phyloP scores from a whole-genome alignment of 2,888 invertebrate genomes.

The Acanthosoma haemorrhoidale region DNA sequence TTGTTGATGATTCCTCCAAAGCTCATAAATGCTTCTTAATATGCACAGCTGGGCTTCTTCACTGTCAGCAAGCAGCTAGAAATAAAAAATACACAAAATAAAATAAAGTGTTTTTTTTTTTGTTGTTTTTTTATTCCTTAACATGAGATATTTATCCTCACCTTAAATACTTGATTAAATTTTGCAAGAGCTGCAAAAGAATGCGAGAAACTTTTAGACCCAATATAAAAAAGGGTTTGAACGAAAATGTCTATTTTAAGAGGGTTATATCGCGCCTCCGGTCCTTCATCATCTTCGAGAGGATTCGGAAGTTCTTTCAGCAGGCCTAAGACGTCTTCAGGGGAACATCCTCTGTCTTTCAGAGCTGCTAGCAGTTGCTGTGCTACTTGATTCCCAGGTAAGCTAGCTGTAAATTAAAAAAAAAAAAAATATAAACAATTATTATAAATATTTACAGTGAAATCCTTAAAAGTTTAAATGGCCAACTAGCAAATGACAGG shows the following conservation, averaged over 20 bases:
- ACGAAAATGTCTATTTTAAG: conserved; percentile 95
- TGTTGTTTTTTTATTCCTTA: neutral
- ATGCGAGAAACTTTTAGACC: conserved; percentile 95
- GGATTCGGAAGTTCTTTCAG: conserved; percentile 82
- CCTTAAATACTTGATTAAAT: conserved; percentile 87
- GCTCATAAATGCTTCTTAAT: conserved; percentile 82
- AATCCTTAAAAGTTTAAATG: too few relatives aligned
- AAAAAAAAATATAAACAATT: neutral
- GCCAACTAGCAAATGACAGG: too few relatives aligned
- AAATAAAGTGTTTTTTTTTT: neutral
- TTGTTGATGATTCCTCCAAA: conserved; percentile 95
- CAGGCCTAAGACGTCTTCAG: conserved; percentile 82
- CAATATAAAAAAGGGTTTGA: conserved; percentile 87
- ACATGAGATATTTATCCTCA: conserved; percentile 44
- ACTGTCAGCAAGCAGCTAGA: conserved; percentile 78
- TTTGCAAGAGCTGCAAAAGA: conserved; percentile 98
- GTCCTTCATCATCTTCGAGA: conserved; percentile 52
- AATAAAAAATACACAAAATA: neutral
- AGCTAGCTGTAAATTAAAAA: conserved; percentile 46
- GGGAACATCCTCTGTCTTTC: conserved; percentile 73
- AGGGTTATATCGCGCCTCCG: conserved; percentile 73
- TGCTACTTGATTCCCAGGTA: conserved; percentile 76
- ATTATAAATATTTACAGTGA: too few relatives aligned
- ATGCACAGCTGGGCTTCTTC: conserved; percentile 95
- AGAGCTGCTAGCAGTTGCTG: conserved; percentile 82